Conservation (phyloP, 1,140 invertebrate genomes). For the Dreissena rostriformis region DNA sequence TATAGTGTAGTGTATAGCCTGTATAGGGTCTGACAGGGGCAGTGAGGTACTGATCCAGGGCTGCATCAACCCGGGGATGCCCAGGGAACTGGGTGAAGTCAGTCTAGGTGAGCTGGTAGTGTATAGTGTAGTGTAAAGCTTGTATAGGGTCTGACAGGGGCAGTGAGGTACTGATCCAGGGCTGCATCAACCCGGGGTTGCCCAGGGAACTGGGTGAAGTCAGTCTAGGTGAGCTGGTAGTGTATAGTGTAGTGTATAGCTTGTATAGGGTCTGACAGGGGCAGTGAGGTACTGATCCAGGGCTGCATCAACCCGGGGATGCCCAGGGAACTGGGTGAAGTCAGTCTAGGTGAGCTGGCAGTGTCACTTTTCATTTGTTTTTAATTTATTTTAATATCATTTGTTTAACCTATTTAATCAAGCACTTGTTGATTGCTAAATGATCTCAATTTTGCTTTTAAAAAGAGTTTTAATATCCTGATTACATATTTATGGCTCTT, state of each 20-base stretch:
- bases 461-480: neutral
- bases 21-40: slow-evolving; percentile 68
- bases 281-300: slow-evolving; percentile 38
- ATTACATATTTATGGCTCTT: neutral
- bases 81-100: slow-evolving; percentile 65
- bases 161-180: slow-evolving; percentile 29
- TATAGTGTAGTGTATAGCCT: too few species aligned
- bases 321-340: slow-evolving; percentile 54
- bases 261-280: slow-evolving; percentile 66
- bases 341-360: slow-evolving; percentile 75
- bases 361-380: neutral
- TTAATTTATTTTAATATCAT: neutral
- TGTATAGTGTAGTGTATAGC: too few species aligned
- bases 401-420: too few species aligned
- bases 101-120: slow-evolving; percentile 67
- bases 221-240: slow-evolving; percentile 67
- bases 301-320: neutral
- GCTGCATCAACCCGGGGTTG: neutral
- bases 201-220: slow-evolving; percentile 65
- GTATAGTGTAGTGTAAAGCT: too few species aligned
- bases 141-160: slow-evolving; percentile 68
- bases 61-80: neutral
- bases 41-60: slow-evolving; percentile 18
- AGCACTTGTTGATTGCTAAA: neutral
- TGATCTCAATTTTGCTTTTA: neutral